Base-by-base conservation (phyloP, 1,140 invertebrate genomes). In the Cataglyphis hispanica region DNA sequence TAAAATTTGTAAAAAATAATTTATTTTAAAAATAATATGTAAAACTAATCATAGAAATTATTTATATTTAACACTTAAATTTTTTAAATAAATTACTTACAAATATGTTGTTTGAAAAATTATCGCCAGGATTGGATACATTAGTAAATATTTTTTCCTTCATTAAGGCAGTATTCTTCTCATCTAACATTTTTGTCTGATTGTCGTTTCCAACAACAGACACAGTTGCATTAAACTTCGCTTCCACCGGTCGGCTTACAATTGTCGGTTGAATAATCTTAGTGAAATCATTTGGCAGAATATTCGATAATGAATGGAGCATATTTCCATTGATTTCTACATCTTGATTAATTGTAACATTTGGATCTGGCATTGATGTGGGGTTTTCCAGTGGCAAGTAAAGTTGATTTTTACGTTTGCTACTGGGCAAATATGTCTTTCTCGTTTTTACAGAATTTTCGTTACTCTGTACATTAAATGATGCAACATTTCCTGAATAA, bases 21-120 rank as follows among this genome's bases (percentile, higher is more conserved):
- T 31, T 31, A 31, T 31, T 31, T 31, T 3, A 31, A 31, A 31
- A 31, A 31, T 31, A 31, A 3, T 31, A 2, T 31, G 16, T 50
- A 70, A 27, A 87, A 37, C 16, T 78, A 22, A 58, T 27, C 2
- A 60, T 37, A 25, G 1, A 34, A 43, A 53, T 40, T 67, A 37
- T 58, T 1, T 40, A 40, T 43, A 43, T 43, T 43, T 43, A 43
- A 43, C 11, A 11, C 11, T 43, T 43, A 19, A 56, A 1, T 31
- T 63, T 16, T 7, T 13, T 13, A 37, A 43, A 43, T 43, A 43
- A 43, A 1, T 60, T 60, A 83, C 78, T 83, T 74, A 83, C 78
- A 5, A 25, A 27, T n/a, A 22, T 34, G 19, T 16, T n/a, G n/a
- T 60, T 60, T n/a, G 67, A 16, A 2, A 53, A 69, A 11, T 1